Conservation (phyloP, 2,113 vertebrate genomes). For the Anguilla rostrata region DNA sequence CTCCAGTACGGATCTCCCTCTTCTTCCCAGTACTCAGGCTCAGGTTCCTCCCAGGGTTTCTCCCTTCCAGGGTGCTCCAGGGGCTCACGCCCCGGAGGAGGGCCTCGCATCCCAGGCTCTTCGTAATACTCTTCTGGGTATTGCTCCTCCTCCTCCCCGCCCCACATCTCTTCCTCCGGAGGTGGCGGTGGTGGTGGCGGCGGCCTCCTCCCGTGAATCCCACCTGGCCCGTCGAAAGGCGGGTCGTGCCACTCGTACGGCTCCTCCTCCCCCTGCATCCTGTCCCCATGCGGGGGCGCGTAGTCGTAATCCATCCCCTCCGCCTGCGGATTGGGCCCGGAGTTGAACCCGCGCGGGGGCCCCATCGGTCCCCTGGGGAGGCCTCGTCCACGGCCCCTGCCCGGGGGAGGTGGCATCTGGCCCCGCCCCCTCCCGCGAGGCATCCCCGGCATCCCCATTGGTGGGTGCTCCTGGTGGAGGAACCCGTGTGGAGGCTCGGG, state of each 20-base stretch:
- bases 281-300: slow-evolving; percentile 61
- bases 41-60: slow-evolving; percentile 79
- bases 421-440: slow-evolving; percentile 58
- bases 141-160: slow-evolving; percentile 73
- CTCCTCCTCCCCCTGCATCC: slow-evolving; percentile 50
- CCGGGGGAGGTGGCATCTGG: slow-evolving; percentile 42
- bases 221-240: slow-evolving; percentile 65
- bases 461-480: slow-evolving; percentile 38
- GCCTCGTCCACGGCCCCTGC: slow-evolving; percentile 52
- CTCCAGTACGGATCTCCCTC: slow-evolving; percentile 78
- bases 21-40: slow-evolving; percentile 77
- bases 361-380: slow-evolving; percentile 46
- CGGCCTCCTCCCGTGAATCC: slow-evolving; percentile 47
- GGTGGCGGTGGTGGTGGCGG: neutral
- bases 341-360: slow-evolving; percentile 4
- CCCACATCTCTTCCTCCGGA: slow-evolving; percentile 65
- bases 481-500: slow-evolving; percentile 50
- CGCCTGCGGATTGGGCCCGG: slow-evolving; percentile 27
- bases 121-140: slow-evolving; percentile 69
- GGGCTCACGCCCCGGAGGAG: slow-evolving; percentile 65
- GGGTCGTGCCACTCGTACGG: slow-evolving; percentile 60
- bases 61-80: slow-evolving; percentile 75
- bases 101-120: slow-evolving; percentile 63
- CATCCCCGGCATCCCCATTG: slow-evolving; percentile 38
- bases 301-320: slow-evolving; percentile 56